Conservation (phyloP, 2,888 invertebrate genomes). For the Helobdella robusta region DNA sequence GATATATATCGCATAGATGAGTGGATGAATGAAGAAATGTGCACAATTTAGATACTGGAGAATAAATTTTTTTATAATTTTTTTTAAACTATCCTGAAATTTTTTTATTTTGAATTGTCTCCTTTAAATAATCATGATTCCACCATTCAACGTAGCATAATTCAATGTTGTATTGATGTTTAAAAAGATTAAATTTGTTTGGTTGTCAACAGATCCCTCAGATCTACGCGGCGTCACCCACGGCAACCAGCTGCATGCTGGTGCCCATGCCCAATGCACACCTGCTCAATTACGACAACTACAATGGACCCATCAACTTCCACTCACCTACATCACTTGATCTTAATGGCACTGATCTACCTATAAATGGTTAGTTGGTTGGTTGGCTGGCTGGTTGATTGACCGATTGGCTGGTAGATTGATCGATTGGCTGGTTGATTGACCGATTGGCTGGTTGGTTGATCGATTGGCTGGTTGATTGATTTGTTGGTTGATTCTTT, state of each 20-base stretch:
- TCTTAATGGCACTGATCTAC: conserved; percentile 41
- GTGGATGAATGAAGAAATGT: background rate
- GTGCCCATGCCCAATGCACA: conserved; percentile 22
- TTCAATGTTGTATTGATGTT: too few species aligned
- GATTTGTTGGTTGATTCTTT: too few species aligned
- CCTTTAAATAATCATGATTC: too few species aligned
- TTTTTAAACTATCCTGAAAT: background rate
- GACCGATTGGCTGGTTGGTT: too few species aligned
- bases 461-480: too few species aligned
- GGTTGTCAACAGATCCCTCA: background rate
- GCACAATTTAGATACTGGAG: background rate
- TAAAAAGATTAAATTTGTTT: background rate
- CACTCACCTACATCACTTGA: conserved; percentile 40
- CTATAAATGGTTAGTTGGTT: conserved; percentile 37
- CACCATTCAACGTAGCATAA: too few species aligned
- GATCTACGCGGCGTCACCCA: background rate
- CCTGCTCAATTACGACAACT: conserved; percentile 24
- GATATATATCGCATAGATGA: too few species aligned
- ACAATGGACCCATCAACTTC: conserved; percentile 37
- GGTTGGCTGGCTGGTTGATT: too few species aligned
- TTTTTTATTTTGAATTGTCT: too few species aligned
- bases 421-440: too few species aligned
- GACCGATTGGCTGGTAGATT: too few species aligned
- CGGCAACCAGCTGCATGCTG: conserved; percentile 14
- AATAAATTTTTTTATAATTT: background rate